Evolutionary conservation across 1,140 invertebrate species (phyloP), one percentile per base, ranked within the genome.

Genomic region (Sinella curviseta): DNA sequence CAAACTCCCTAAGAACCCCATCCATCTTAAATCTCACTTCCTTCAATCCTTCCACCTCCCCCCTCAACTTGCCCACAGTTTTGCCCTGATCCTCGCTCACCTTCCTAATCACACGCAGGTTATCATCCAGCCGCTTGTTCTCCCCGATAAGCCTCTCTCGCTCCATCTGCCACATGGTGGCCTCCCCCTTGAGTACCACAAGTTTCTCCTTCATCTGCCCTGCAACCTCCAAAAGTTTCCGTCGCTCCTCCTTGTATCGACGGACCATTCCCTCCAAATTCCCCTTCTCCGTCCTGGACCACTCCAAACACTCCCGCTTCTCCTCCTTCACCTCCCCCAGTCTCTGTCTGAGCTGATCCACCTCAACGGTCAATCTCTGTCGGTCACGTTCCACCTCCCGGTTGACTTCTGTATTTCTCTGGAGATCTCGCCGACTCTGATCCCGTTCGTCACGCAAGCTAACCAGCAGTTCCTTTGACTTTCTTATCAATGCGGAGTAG

Each of bases 41-140:
- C 12, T 75, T 30, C 4, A 57, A 0, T 1, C 55, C 77, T 57
- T 81, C 80, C 57, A 76, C 24, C 1, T 81, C 80, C 12, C 36
- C 33, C 0, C 77, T 26, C 1, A 77, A 36, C 33, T 75, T 81
- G 17, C 48, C 33, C 14, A 79, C 79, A 0, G 80, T 81, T 30
- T 81, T 26, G 8, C 55, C 35, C 33, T 81, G 77, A 78, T 81
- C 80, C 60, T 78, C 77, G 20, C 77, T 78, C 1, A 81, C 35
- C 57, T 81, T 81, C 54, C 79, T 77, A 3, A 81, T 34, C 12
- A 81, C 39, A 3, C 39, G 35, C 34, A 73, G 57, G 60, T 79
- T 81, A 3, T 81, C 77, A 34, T 67, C 36, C 28, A 76, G 20
- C 24, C 67, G 70, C 17, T 39, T 70, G 30, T 31, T 36, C 26